Evolutionary conservation across 1,140 invertebrate genomes (phyloP), one percentile per base, ranked within the genome.

Genomic region (Hypsibius dujardini): DNA sequence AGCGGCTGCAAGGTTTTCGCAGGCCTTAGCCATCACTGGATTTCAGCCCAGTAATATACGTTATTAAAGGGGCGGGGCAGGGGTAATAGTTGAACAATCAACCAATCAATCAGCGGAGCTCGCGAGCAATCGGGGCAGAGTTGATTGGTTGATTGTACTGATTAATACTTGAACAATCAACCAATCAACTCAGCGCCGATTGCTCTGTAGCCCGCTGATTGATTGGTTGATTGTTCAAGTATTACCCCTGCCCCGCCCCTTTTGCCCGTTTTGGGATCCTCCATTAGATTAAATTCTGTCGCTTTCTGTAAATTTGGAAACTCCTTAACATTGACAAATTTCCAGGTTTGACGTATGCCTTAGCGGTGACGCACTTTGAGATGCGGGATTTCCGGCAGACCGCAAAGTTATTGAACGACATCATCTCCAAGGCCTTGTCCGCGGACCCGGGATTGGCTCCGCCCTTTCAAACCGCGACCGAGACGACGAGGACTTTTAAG

Each of bases 311-410:
- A 28, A 28, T 28, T 28, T 28, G 28, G 28, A 28, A 28, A 28
- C 28, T 28, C 28, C 28, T 28, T 28, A 28, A 28, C 28, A 28
- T 28, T 28, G 28, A 28, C 28, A 28, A 28, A 28, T 28, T 28
- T 28, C 28, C 28, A 28, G 28, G 28, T 28, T 28, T 28, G 28
- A 28, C 71, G 7, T 99, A 99, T 77, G 96, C 95, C 78, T 87
- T 96, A 72, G 94, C 95, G 0, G 80, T 98, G 42, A 96, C 94
- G 76, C 91, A 97, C 79, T 99, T 95, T 78, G 87, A 87, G 77
- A 79, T 95, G 47, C 95, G 95, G 79, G 92, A 98, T 79, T 95
- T 91, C 79, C 87, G 89, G 1, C 87, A 89, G 75, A 89, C 94
- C 1, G 79, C 93, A 2, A 94, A 79, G 73, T 78, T 80, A 72